phyloP scores from a whole-genome alignment of 2,797 vertebrate species.

The Girardinus metallicus region DNA sequence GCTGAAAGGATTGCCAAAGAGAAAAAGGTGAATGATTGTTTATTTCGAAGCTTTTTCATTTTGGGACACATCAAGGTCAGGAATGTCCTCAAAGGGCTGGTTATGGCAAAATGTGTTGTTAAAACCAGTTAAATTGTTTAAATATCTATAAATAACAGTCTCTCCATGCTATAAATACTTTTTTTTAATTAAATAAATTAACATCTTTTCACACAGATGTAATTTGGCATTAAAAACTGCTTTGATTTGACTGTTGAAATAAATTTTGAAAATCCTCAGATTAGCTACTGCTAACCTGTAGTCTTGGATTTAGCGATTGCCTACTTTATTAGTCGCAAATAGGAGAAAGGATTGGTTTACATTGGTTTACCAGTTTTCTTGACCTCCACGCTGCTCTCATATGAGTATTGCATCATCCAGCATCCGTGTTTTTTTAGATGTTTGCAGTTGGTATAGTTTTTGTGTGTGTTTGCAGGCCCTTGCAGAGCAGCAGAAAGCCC shows the following conservation, averaged over 20 bases:
- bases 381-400: background rate
- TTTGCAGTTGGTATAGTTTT: conserved; percentile 9
- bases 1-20: conserved; percentile 95
- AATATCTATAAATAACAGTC: too few species aligned
- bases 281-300: background rate
- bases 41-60: background rate
- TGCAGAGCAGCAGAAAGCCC: conserved; percentile 92
- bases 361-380: background rate
- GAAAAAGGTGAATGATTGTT: conserved; percentile 86
- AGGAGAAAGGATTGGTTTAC: background rate
- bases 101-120: too few species aligned
- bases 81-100: background rate
- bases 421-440: background rate
- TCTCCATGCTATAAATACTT: too few species aligned
- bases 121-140: too few species aligned
- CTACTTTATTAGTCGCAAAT: background rate
- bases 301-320: background rate
- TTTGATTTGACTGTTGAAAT: background rate
- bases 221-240: background rate
- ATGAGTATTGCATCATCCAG: background rate
- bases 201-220: too few species aligned
- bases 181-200: too few species aligned
- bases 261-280: background rate
- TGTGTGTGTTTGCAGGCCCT: conserved; percentile 81
- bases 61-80: background rate